Percentiles rank a stretch among this genome's conserved stretches.
These are phyloP conservation scores for Nomada hirtipes DNA, from an alignment of 2,888 invertebrate species.

Conservation along the genomic window DNA sequence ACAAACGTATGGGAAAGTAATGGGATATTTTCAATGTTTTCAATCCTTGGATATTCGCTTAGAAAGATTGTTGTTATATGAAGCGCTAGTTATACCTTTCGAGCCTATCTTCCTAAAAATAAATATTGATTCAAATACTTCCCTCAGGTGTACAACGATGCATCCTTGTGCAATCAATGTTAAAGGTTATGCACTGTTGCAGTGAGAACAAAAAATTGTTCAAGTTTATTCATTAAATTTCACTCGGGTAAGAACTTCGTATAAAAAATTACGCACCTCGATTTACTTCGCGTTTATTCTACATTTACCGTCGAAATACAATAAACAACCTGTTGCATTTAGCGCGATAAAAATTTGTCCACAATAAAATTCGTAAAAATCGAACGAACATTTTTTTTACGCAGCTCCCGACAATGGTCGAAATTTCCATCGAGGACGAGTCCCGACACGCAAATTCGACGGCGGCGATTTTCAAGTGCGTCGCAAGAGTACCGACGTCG, in stretches of 20 bases:
- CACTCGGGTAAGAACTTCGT: too few species aligned
- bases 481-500: constrained; percentile 60
- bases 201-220: constrained; percentile 30
- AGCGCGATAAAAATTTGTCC: too few species aligned
- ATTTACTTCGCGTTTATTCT: too few species aligned
- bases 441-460: constrained; percentile 29
- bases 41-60: constrained; percentile 26
- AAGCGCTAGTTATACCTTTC: constrained; percentile 2
- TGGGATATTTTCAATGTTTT: constrained; percentile 23
- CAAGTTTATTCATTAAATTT: background rate
- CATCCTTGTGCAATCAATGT: too few species aligned
- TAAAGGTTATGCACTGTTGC: too few species aligned
- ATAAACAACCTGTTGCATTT: too few species aligned
- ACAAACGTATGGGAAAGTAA: too few species aligned
- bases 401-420: background rate
- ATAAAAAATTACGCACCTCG: too few species aligned
- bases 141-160: background rate
- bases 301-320: too few species aligned
- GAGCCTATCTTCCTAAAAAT: constrained; percentile 26
- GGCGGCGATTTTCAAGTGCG: constrained; percentile 56
- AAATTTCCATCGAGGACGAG: background rate
- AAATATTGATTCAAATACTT: constrained; percentile 20
- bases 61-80: background rate
- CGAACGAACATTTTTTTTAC: too few species aligned
- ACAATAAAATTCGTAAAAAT: too few species aligned